Evolutionary conservation across 2,888 invertebrate species (phyloP), one percentile per base, ranked within the genome.

Genomic region (Diarsia dahlii): DNA sequence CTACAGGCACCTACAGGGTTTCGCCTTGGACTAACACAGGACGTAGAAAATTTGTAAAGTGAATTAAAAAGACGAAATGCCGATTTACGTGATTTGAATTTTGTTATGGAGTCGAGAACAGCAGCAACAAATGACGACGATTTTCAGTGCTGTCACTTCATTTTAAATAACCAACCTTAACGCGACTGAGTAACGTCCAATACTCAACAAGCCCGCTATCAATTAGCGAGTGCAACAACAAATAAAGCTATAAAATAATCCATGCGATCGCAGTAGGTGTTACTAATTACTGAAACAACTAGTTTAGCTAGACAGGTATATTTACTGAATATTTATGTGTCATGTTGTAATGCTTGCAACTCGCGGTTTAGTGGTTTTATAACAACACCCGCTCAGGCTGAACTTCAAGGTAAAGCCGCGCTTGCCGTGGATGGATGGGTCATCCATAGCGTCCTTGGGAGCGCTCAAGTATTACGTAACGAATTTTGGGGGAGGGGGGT

Each of bases 201-300:
- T 13, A 5, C 28, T 0, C 20, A 60, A 23, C 15, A 62, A 9
- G 20, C 8, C 23, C 12, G 67, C 15, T 28, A 0, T n/a, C 34
- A 34, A 76, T 75, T 60, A 76, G n/a, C 12, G 23, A 45, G n/a
- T 46, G 52, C 20, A 76, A 46, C 23, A 12, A 15, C 6, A 68
- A 76, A 75, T 76, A 23, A 68, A 54, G 48, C 23, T 13, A 76
- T 76, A 56, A 69, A 76, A 69, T 28, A 76, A n/a, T 50, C 28
- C 28, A 45, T 23, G 23, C 15, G 6, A 46, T 46, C 34, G 18
- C n/a, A 52, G n/a, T 4, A 74, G 28, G 52, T 48, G 76, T 28
- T n/a, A 20, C 23, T 39, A 69, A 69, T 69, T 76, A 54, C 76
- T 39, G 34, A 15, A 75, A 69, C 20, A 5, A 48, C 46, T 34